Evolutionary conservation across 1,140 invertebrate genomes (phyloP).

Genomic region (Tetramorium simillimum): DNA sequence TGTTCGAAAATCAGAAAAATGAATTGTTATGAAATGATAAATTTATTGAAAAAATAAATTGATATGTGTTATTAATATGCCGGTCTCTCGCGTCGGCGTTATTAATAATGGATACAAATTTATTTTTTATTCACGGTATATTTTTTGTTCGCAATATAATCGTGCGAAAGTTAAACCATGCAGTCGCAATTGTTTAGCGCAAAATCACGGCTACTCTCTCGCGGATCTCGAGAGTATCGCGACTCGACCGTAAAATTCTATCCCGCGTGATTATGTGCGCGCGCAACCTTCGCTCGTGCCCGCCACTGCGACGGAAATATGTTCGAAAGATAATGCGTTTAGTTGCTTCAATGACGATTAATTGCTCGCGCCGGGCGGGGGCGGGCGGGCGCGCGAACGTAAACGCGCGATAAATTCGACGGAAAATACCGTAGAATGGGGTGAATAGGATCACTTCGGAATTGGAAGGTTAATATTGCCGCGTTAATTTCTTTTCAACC

Average conservation of each 20-base stretch:
- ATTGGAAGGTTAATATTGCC: slow-evolving; percentile 62
- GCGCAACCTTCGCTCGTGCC: slow-evolving; percentile 35
- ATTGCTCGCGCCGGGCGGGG: slow-evolving; percentile 50
- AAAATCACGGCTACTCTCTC: slow-evolving; percentile 36
- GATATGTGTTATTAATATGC: neutral
- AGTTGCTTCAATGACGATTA: slow-evolving; percentile 62
- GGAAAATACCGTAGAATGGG: slow-evolving; percentile 58
- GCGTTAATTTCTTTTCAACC: slow-evolving; percentile 62
- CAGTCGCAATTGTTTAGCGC: slow-evolving; percentile 29
- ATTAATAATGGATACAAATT: neutral
- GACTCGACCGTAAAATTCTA: slow-evolving; percentile 60
- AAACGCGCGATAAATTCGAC: slow-evolving; percentile 59
- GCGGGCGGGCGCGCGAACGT: slow-evolving; percentile 48
- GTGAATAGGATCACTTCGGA: slow-evolving; percentile 56
- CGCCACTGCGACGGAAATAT: slow-evolving; percentile 56
- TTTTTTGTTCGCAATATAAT: slow-evolving; percentile 37
- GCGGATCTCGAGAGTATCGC: slow-evolving; percentile 53
- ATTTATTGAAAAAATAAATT: slow-evolving; percentile 35
- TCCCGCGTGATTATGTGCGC: slow-evolving; percentile 58
- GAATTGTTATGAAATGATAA: slow-evolving; percentile 7
- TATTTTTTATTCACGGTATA: slow-evolving; percentile 15
- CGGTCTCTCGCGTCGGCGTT: neutral
- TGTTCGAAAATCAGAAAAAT: neutral
- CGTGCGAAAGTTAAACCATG: slow-evolving; percentile 35
- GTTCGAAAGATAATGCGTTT: slow-evolving; percentile 63